A percentile compares a stretch with the other conserved stretches of the same genome.
Conservation (phyloP, 2,113 vertebrate genomes). For the Microtus richardsoni region DNA sequence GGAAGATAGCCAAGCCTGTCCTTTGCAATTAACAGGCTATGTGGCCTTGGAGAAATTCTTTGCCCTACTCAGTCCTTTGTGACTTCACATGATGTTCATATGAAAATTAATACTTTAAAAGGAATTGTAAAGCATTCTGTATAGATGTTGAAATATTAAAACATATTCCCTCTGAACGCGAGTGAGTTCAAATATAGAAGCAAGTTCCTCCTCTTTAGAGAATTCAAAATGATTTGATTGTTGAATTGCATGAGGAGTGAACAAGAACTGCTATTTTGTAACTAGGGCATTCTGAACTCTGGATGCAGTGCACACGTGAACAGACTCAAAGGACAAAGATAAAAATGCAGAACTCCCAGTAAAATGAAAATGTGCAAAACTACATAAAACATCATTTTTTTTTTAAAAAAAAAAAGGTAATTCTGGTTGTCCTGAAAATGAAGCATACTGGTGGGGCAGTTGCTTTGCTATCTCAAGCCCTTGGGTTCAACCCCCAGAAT, state of each 20-base stretch:
- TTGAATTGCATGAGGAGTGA: conserved; percentile 62
- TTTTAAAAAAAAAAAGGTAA: background rate
- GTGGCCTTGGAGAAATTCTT: conserved; percentile 62
- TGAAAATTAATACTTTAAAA: conserved; percentile 68
- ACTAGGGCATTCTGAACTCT: conserved; percentile 66
- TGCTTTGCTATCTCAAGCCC: background rate
- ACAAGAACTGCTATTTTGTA: conserved; percentile 69
- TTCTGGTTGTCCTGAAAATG: background rate
- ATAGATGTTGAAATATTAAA: conserved; percentile 71
- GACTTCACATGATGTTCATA: conserved; percentile 37
- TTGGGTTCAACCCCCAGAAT: background rate
- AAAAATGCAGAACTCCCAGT: conserved; percentile 27
- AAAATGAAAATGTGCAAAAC: conserved; percentile 25
- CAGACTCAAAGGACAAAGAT: conserved; percentile 43
- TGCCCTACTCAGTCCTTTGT: conserved; percentile 31
- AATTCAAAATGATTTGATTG: conserved; percentile 73
- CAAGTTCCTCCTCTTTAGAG: conserved; percentile 72
- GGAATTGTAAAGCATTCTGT: conserved; percentile 74
- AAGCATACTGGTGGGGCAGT: background rate
- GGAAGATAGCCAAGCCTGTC: background rate
- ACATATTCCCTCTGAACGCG: conserved; percentile 71
- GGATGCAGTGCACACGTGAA: conserved; percentile 32
- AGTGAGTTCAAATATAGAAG: conserved; percentile 78
- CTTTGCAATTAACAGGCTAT: conserved; percentile 42
- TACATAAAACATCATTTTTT: background rate